Evolutionary conservation across 2,797 vertebrate species (phyloP).

Genomic region (Esox lucius): DNA sequence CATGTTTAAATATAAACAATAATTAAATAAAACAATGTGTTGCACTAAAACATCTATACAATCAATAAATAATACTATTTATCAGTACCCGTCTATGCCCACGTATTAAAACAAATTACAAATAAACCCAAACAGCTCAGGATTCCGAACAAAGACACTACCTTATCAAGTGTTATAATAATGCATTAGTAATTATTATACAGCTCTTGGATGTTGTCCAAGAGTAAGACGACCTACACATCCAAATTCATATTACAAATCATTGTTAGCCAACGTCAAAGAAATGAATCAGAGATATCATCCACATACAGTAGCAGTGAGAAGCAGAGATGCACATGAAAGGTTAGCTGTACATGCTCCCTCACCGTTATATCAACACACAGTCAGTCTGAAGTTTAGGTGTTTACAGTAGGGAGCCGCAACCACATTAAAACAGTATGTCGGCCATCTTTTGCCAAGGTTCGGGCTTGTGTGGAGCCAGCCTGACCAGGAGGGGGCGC

Average conservation of each 20-base stretch:
- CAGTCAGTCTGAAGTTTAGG: conserved; percentile 12
- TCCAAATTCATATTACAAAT: neutral
- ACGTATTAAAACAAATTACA: conserved; percentile 40
- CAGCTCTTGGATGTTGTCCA: neutral
- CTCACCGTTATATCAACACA: conserved; percentile 10
- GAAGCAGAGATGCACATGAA: neutral
- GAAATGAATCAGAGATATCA: neutral
- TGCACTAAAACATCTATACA: no score
- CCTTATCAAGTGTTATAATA: neutral
- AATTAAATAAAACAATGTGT: conserved; percentile 1
- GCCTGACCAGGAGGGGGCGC: conserved; percentile 27
- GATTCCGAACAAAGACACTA: neutral
- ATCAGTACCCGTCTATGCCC: no score
- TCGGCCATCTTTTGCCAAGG: conserved; percentile 34
- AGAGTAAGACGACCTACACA: conserved; percentile 8
- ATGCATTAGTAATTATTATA: neutral
- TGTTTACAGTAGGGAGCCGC: conserved; percentile 39
- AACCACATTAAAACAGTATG: conserved; percentile 55
- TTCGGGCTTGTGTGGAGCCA: conserved; percentile 33
- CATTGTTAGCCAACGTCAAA: neutral
- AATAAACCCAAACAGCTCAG: conserved; percentile 6
- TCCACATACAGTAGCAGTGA: neutral
- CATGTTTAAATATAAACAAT: no score
- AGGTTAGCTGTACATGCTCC: conserved; percentile 26
- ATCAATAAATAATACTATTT: no score